Evolutionary conservation across 2,797 vertebrate genomes (phyloP).

Genomic region (Anguilla obscura): DNA sequence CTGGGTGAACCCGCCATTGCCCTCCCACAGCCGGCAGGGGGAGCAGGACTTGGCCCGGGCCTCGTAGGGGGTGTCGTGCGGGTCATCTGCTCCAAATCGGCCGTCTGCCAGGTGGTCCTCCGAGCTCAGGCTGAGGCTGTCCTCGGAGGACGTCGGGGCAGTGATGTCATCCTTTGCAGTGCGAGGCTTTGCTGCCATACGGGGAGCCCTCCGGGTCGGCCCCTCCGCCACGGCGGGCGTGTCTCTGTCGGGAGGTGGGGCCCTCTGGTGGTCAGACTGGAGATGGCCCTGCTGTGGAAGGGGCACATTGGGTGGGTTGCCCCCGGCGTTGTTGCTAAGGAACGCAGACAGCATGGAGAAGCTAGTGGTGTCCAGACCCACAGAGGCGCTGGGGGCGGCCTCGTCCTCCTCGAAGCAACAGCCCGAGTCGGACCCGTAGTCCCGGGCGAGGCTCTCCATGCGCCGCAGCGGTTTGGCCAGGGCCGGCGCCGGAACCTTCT

Average conservation of each 20-base stretch:
- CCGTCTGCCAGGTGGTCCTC: slow-evolving; percentile 93
- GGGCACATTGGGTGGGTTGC: slow-evolving; percentile 87
- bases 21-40: slow-evolving; percentile 82
- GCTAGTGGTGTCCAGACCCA: slow-evolving; percentile 82
- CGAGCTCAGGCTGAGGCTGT: slow-evolving; percentile 96
- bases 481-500: slow-evolving; percentile 64
- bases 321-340: slow-evolving; percentile 70
- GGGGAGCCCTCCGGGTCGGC: slow-evolving; percentile 87
- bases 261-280: slow-evolving; percentile 70
- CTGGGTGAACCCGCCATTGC: slow-evolving; percentile 73
- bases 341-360: slow-evolving; percentile 91
- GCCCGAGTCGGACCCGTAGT: slow-evolving; percentile 92
- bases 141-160: slow-evolving; percentile 93
- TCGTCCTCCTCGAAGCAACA: slow-evolving; percentile 95
- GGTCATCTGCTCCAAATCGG: slow-evolving; percentile 80
- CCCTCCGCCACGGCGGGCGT: slow-evolving; percentile 82
- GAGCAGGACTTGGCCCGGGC: slow-evolving; percentile 88
- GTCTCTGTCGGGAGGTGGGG: slow-evolving; percentile 64
- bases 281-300: slow-evolving; percentile 69
- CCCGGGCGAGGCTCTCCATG: slow-evolving; percentile 90
- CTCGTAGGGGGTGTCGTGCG: slow-evolving; percentile 81
- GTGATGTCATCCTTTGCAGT: slow-evolving; percentile 93
- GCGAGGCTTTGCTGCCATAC: slow-evolving; percentile 92
- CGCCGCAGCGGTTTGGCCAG: slow-evolving; percentile 84
- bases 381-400: slow-evolving; percentile 84